These are phyloP conservation scores for Gasterosteus aculeatus DNA, from an alignment of 2,113 vertebrate genomes.

Conservation along the genomic window DNA sequence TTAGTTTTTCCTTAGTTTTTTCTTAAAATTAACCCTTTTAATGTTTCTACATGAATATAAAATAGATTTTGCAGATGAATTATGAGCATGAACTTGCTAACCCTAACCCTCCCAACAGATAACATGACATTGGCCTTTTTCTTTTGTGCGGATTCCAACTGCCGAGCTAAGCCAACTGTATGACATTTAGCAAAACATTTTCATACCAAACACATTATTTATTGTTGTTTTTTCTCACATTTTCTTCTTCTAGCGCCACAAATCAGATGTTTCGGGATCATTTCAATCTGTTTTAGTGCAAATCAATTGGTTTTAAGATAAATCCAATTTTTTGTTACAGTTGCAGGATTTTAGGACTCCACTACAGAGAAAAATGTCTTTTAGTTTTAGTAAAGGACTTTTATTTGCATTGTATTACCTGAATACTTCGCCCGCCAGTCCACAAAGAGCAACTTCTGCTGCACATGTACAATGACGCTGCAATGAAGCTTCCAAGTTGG, in stretches of 20 bases:
- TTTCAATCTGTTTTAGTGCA: background rate
- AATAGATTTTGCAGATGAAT: too few species aligned
- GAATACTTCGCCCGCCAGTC: background rate
- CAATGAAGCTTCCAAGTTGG: constrained; percentile 3
- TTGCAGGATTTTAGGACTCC: background rate
- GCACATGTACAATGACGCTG: background rate
- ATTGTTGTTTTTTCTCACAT: background rate
- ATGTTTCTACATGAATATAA: too few species aligned
- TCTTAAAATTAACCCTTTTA: background rate
- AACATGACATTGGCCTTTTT: too few species aligned
- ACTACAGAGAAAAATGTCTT: background rate
- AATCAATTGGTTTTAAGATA: background rate
- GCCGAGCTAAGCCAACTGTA: too few species aligned
- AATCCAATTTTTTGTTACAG: too few species aligned
- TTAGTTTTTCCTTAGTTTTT: background rate
- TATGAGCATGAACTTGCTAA: too few species aligned
- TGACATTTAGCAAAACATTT: background rate
- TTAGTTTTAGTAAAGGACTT: background rate
- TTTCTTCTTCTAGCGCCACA: background rate
- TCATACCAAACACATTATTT: background rate
- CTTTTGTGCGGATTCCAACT: too few species aligned
- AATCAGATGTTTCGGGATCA: background rate
- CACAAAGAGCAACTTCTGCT: background rate
- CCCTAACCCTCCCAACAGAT: too few species aligned
- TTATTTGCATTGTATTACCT: background rate